Evolutionary conservation across 2,797 vertebrate species (phyloP), one percentile per base, ranked within the genome.

Genomic region (Hybognathus amarus): DNA sequence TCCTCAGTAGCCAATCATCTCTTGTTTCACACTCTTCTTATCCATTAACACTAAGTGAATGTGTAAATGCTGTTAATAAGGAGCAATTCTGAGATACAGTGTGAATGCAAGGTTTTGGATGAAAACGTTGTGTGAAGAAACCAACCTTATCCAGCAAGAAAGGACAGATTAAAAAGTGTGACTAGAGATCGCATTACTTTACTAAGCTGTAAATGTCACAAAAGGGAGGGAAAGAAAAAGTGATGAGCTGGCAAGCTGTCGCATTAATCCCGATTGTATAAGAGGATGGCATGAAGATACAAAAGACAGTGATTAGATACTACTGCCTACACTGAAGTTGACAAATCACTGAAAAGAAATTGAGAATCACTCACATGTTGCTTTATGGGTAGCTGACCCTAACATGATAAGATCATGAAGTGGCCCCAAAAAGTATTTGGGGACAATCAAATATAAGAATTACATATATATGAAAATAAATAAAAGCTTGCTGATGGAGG

Each of bases 101-200:
- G 22, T 13, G 9, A 6, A 33, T 20, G 27, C 66, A 79, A 56
- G 36, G 17, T 42, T 80, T 56, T 42, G 38, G 36, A 54, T 56
- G 3, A 56, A 54, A 38, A 24, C 6, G 10, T 11, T 54, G 33
- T 79, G 77, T 79, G 77, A 68, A 40, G 22, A 69, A 56, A 17
- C 56, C 42, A 40, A 33, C 10, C 36, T 79, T 67, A 68, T 79
- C 77, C 64, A 40, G 66, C 20, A 30, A 69, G 33, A 79, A 17
- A 38, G 74, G 54, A 76, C 54, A 11, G 54, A 76, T 76, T 76
- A 76, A 76, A 76, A 42, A 59, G 74, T 42, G 33, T 80, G 79
- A 80, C 77, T 22, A 79, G 47, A 6, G 69, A 74, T 71, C 40
- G 24, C 63, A 77, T 52, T 54, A 27, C 27, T 79, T 83, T 66